These are phyloP conservation scores for Notodonta ziczac DNA, from an alignment of 2,888 invertebrate species.

Conservation along the genomic window DNA sequence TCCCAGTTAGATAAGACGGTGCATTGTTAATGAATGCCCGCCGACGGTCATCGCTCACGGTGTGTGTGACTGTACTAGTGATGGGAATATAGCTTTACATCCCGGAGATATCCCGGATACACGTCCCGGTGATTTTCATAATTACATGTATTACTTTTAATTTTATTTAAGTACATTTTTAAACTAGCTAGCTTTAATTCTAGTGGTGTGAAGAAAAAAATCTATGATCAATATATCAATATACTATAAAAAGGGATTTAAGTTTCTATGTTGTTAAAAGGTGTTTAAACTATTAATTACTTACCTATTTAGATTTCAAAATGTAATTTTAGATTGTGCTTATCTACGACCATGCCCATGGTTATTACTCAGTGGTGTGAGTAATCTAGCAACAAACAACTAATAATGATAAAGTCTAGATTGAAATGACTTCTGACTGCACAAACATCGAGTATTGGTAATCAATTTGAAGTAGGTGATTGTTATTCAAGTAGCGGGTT, in stretches of 20 bases:
- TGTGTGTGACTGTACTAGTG: constrained; percentile 57
- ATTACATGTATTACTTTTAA: too few species aligned
- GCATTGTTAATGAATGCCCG: constrained; percentile 78
- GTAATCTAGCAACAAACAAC: constrained; percentile 3
- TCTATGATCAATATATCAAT: too few species aligned
- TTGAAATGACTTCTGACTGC: constrained; percentile 6
- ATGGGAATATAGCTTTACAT: constrained; percentile 9
- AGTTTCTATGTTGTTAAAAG: too few species aligned
- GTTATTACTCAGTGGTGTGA: constrained; percentile 38
- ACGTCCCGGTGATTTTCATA: neutral
- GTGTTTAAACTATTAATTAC: neutral
- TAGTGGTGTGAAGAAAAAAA: too few species aligned
- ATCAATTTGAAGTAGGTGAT: neutral
- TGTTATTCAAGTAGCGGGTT: too few species aligned
- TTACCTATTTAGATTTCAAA: constrained; percentile 8
- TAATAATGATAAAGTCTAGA: constrained; percentile 3
- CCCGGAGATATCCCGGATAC: constrained; percentile 1
- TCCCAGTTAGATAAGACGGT: constrained; percentile 82
- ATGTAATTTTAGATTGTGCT: constrained; percentile 6
- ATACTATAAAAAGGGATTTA: too few species aligned
- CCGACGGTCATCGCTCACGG: constrained; percentile 75
- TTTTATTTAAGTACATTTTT: too few species aligned
- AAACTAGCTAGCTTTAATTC: too few species aligned
- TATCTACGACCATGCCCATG: constrained; percentile 7
- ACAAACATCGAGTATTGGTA: constrained; percentile 6